Evolutionary conservation across 2,888 invertebrate genomes (phyloP).

Genomic region (Hecatera dysodea): DNA sequence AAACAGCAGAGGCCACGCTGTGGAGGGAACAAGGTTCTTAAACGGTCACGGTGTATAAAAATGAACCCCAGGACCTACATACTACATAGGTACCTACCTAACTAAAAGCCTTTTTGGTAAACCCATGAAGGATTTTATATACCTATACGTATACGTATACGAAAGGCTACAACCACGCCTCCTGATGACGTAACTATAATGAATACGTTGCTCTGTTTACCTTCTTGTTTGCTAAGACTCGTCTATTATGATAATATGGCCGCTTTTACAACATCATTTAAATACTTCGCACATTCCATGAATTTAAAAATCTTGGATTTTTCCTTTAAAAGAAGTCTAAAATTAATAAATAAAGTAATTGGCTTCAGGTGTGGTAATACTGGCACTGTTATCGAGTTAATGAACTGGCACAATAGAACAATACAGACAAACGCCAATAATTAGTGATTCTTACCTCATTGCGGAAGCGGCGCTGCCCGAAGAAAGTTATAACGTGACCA

Average conservation of each 20-base stretch:
- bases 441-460: conserved; percentile 77
- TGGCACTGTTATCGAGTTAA: conserved; percentile 69
- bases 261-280: conserved; percentile 16
- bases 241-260: conserved; percentile 11
- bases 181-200: conserved; percentile 9
- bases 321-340: conserved; percentile 9
- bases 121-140: no score
- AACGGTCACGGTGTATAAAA: no score
- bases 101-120: no score
- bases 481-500: conserved; percentile 70
- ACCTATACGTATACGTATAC: no score
- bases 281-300: conserved; percentile 21
- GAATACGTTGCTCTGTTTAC: conserved; percentile 17
- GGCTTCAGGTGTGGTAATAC: conserved; percentile 59
- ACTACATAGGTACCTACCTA: no score
- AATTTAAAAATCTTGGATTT: conserved; percentile 16
- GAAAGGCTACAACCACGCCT: conserved; percentile 1
- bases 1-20: conserved; percentile 96
- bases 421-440: conserved; percentile 69
- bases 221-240: conserved; percentile 7
- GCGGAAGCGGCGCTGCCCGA: conserved; percentile 67
- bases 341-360: no score
- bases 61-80: no score
- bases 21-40: conserved; percentile 22
- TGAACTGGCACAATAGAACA: conserved; percentile 74